These are phyloP conservation scores for Drosophila yakuba DNA, from an alignment of 1,140 invertebrate species.

Conservation along the genomic window DNA sequence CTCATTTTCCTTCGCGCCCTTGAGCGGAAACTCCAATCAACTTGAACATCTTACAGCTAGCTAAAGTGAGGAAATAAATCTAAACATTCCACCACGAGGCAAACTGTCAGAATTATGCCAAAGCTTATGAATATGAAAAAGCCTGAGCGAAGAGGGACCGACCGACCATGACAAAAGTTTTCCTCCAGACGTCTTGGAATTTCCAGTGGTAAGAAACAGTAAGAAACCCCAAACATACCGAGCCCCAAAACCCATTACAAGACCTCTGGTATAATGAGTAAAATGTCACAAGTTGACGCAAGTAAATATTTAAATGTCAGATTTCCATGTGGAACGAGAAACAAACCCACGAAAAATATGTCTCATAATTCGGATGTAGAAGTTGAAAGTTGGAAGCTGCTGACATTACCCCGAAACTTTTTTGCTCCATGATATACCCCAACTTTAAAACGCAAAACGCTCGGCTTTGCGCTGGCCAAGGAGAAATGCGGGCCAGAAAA, in stretches of 20 bases:
- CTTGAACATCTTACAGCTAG: conserved; percentile 45
- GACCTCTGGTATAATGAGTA: conserved; percentile 68
- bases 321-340: conserved; percentile 65
- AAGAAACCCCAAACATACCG: conserved; percentile 8
- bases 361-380: conserved; percentile 63
- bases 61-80: conserved; percentile 73
- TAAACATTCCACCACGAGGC: conserved; percentile 61
- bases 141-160: neutral
- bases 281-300: conserved; percentile 83
- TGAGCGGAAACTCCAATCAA: conserved; percentile 54
- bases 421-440: neutral
- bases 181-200: conserved; percentile 1
- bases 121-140: conserved; percentile 80
- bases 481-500: conserved; percentile 65
- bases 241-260: conserved; percentile 19
- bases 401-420: conserved; percentile 16
- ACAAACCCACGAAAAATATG: conserved; percentile 61
- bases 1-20: conserved; percentile 9
- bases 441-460: conserved; percentile 1
- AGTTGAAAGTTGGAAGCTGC: conserved; percentile 34
- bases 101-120: conserved; percentile 81
- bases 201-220: conserved; percentile 15
- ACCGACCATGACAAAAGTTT: conserved; percentile 60
- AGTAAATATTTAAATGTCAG: conserved; percentile 84
- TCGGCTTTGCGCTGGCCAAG: conserved; percentile 12